These are phyloP conservation scores for Peromyscus attwateri DNA, from an alignment of 2,797 vertebrate species.

Conservation along the genomic window DNA sequence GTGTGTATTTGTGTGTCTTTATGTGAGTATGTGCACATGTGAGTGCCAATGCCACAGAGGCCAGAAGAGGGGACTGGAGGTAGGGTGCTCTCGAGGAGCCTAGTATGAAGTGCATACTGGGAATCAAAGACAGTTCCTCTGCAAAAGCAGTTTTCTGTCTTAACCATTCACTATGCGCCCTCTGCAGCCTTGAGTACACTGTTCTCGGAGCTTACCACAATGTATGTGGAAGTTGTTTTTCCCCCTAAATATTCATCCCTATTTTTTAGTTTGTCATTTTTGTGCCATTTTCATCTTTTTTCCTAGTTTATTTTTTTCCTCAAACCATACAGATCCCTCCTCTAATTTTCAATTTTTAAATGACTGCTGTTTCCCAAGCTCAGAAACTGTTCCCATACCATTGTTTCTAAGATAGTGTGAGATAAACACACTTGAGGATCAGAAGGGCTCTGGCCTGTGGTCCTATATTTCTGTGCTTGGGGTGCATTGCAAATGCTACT, in stretches of 20 bases:
- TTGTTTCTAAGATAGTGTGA: neutral
- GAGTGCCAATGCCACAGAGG: neutral
- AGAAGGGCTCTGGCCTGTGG: neutral
- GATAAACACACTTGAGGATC: neutral
- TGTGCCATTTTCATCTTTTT: constrained; percentile 46
- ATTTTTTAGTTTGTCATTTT: neutral
- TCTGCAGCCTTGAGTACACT: neutral
- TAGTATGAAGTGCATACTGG: too few relatives aligned
- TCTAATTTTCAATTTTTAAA: constrained; percentile 21
- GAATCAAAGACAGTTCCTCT: neutral
- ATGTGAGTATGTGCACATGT: neutral
- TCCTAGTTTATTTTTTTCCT: neutral
- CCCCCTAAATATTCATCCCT: neutral
- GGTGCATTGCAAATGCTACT: neutral
- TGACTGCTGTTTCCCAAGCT: neutral
- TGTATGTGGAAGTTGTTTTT: neutral
- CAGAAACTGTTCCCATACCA: constrained; percentile 6
- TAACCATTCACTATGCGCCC: neutral
- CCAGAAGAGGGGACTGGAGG: neutral
- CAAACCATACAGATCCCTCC: neutral
- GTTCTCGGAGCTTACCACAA: neutral
- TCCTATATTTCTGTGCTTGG: neutral
- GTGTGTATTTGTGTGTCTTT: neutral
- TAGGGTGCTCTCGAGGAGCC: neutral
- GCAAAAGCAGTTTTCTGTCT: neutral